Conservation (phyloP, 2,797 vertebrate genomes). For the Sardinella longiceps region DNA sequence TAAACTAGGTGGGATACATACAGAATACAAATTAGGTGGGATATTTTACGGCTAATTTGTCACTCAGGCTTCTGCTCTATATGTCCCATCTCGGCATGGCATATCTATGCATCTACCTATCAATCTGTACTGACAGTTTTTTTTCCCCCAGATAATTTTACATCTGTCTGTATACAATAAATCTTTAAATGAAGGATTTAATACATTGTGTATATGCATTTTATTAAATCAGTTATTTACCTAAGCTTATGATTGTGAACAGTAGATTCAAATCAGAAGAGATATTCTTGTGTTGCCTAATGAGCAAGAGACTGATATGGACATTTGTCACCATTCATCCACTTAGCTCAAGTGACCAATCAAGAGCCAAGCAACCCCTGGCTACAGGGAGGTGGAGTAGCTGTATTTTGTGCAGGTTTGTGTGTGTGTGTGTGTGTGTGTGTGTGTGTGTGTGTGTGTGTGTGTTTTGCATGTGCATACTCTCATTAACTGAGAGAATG, state of each 20-base stretch:
- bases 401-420: background rate
- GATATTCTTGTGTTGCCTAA: background rate
- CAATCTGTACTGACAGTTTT: background rate
- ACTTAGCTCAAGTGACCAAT: background rate
- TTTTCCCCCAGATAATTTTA: background rate
- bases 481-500: background rate
- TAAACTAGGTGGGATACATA: slow-evolving; percentile 1
- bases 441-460: background rate
- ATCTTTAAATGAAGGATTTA: too few relatives aligned
- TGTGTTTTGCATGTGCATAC: background rate
- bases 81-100: background rate
- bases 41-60: background rate
- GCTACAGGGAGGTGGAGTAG: too few relatives aligned
- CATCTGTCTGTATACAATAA: background rate
- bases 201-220: too few relatives aligned
- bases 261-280: background rate
- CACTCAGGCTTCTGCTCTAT: background rate
- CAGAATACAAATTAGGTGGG: slow-evolving; percentile 6
- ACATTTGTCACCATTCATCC: background rate
- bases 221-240: background rate
- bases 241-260: background rate
- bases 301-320: background rate
- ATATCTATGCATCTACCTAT: background rate
- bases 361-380: background rate
- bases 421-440: background rate